A percentile compares a stretch with the other conserved stretches of the same genome.
Conservation (phyloP, 2,888 invertebrate genomes). For the Atethmia centrago region DNA sequence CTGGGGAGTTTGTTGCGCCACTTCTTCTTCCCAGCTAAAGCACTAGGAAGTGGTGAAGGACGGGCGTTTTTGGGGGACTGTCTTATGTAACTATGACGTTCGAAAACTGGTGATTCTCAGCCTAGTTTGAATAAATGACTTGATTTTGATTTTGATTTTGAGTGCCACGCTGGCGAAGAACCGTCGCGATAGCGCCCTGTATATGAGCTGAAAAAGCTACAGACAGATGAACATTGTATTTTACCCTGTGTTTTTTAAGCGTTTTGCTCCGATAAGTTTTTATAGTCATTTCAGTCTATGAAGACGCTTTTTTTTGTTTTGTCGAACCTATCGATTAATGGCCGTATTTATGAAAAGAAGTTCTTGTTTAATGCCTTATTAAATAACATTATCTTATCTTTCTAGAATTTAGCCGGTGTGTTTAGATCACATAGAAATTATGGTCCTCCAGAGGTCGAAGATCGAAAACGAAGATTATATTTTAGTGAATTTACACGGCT, state of each 20-base stretch:
- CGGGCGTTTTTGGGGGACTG: no score
- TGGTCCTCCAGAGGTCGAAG: slow-evolving; percentile 79
- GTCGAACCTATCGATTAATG: not conserved
- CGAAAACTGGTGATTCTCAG: no score
- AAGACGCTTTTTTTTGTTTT: not conserved
- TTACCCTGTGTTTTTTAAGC: not conserved
- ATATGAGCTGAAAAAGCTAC: not conserved
- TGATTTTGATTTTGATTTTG: no score
- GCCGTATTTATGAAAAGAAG: not conserved
- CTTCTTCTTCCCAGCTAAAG: no score
- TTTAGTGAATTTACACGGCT: slow-evolving; percentile 74
- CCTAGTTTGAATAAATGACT: no score
- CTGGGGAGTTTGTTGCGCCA: no score
- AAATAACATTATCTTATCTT: slow-evolving; percentile 9
- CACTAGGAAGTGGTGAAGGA: no score
- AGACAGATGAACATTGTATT: not conserved
- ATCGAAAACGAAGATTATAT: slow-evolving; percentile 72
- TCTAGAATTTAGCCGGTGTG: slow-evolving; percentile 77
- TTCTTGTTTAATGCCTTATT: not conserved
- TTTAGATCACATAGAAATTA: slow-evolving; percentile 74
- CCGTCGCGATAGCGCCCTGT: not conserved
- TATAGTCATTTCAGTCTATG: not conserved
- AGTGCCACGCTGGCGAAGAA: not conserved
- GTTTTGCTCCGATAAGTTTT: not conserved
- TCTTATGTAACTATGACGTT: no score